A percentile compares a stretch with the other conserved stretches of the same genome.
These are phyloP conservation scores for Petrophora chlorosata DNA, from an alignment of 2,888 invertebrate species.

Conservation along the genomic window DNA sequence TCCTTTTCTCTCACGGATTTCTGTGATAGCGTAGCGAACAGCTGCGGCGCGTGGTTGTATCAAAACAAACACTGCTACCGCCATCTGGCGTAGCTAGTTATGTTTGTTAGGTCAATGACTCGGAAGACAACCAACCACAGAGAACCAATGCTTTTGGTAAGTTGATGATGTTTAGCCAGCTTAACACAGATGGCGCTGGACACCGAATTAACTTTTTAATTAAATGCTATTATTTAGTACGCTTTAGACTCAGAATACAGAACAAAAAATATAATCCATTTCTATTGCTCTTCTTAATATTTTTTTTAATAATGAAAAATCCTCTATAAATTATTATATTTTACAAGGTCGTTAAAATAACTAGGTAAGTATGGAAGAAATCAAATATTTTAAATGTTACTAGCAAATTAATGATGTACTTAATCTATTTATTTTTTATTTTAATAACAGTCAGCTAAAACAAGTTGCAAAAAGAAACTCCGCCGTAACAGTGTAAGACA, in stretches of 20 bases:
- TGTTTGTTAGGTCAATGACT: slow-evolving; percentile 9
- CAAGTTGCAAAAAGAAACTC: slow-evolving; percentile 44
- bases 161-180: slow-evolving; percentile 3
- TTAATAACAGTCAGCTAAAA: slow-evolving; percentile 14
- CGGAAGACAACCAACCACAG: not conserved
- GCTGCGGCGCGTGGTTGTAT: slow-evolving; percentile 78
- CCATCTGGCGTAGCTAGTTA: slow-evolving; percentile 51
- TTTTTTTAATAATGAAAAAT: too few species aligned
- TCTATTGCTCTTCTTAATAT: too few species aligned
- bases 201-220: too few species aligned
- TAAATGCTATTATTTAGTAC: too few species aligned
- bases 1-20: slow-evolving; percentile 82
- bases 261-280: too few species aligned
- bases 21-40: slow-evolving; percentile 83
- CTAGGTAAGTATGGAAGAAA: too few species aligned
- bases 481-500: slow-evolving; percentile 63
- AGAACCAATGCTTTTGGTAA: not conserved
- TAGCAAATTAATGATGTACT: too few species aligned
- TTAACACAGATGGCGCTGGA: slow-evolving; percentile 48
- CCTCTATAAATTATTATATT: too few species aligned
- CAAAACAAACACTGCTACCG: slow-evolving; percentile 76
- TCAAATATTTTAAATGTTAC: too few species aligned
- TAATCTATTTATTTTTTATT: not conserved
- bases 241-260: too few species aligned
- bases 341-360: too few species aligned